A percentile compares a stretch with the other conserved stretches of the same genome.
Evolutionary conservation across 2,888 invertebrate genomes (phyloP).

Genomic region (Chloromyia formosa): DNA sequence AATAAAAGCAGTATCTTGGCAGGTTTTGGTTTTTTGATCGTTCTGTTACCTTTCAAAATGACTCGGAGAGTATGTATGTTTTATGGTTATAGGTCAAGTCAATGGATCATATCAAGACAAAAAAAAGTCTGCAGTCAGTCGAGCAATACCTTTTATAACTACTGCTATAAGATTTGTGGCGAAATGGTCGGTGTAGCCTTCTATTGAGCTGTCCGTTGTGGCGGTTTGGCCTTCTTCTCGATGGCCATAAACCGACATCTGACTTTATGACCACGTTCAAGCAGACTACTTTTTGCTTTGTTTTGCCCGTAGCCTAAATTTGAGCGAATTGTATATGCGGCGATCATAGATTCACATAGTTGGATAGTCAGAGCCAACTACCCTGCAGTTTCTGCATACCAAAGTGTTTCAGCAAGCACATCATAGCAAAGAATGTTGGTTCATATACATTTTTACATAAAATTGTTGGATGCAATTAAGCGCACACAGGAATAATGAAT

Average conservation of each 20-base stretch:
- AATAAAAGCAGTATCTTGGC: slow-evolving; percentile 26
- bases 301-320: slow-evolving; percentile 11
- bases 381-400: not conserved
- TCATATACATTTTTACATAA: not conserved
- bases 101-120: slow-evolving; percentile 44
- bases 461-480: too few relatives aligned
- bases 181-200: slow-evolving; percentile 6
- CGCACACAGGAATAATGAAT: too few relatives aligned
- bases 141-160: not conserved
- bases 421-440: not conserved
- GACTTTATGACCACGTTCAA: slow-evolving; percentile 18
- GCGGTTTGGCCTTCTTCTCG: slow-evolving; percentile 34
- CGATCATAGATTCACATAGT: slow-evolving; percentile 8
- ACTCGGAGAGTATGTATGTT: slow-evolving; percentile 20
- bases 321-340: slow-evolving; percentile 18
- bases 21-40: slow-evolving; percentile 1
- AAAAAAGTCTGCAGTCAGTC: not conserved
- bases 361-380: too few relatives aligned
- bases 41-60: slow-evolving; percentile 35
- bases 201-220: not conserved
- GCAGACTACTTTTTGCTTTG: not conserved
- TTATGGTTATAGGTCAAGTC: slow-evolving; percentile 49
- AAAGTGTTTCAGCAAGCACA: not conserved
- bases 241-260: slow-evolving; percentile 27
- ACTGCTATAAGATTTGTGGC: too few relatives aligned